Percentiles rank a stretch among this genome's conserved stretches.
These are phyloP conservation scores for Neogobius melanostomus DNA, from an alignment of 2,113 vertebrate genomes.

Conservation along the genomic window DNA sequence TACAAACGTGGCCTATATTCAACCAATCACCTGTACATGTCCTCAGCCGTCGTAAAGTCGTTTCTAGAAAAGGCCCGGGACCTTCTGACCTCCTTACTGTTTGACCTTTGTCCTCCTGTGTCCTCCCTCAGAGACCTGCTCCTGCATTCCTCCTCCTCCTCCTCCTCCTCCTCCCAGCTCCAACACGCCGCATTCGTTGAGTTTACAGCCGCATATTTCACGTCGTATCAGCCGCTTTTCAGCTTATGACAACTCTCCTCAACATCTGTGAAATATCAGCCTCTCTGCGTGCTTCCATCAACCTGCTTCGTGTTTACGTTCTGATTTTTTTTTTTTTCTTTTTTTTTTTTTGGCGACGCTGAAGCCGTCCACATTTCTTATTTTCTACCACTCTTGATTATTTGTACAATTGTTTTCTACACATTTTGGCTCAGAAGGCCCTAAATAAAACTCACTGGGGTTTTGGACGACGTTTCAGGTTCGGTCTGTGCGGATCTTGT, in stretches of 20 bases:
- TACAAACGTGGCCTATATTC: no score
- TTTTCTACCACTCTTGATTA: not conserved
- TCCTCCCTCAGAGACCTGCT: not conserved
- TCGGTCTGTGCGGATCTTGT: not conserved
- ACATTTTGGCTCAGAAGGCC: not conserved
- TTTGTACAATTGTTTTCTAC: slow-evolving; percentile 1
- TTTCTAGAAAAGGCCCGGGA: not conserved
- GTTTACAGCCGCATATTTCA: slow-evolving; percentile 23
- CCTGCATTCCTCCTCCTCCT: slow-evolving; percentile 23
- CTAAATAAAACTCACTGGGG: not conserved
- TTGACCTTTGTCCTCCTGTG: not conserved
- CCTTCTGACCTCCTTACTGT: no score
- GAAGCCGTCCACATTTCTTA: not conserved
- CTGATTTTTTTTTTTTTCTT: not conserved
- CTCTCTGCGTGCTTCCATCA: slow-evolving; percentile 18
- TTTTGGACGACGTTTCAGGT: not conserved
- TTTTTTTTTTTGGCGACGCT: not conserved
- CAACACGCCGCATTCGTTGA: slow-evolving; percentile 8
- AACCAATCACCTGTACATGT: no score
- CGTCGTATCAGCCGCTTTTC: slow-evolving; percentile 28
- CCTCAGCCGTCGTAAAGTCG: not conserved
- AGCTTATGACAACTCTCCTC: slow-evolving; percentile 2
- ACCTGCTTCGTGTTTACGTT: slow-evolving; percentile 18
- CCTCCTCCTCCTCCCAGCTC: no score
- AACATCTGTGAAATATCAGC: slow-evolving; percentile 45